Base-by-base conservation (phyloP, 2,888 invertebrate species). In the Gymnocheta viridis region DNA sequence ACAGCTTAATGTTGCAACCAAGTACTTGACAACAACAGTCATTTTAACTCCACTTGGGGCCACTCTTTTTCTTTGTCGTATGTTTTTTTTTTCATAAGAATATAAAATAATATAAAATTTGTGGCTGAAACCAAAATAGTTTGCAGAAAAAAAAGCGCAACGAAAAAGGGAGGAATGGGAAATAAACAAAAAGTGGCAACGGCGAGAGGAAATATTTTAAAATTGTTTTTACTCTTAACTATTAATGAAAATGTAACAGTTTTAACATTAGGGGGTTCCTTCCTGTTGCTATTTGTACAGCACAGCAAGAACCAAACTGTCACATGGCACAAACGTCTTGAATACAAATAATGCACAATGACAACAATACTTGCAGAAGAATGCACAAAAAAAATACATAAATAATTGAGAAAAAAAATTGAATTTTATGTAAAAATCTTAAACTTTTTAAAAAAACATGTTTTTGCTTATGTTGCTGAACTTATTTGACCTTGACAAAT, bases 251-350 rank as follows among this genome's bases (percentile, higher is more conserved):
- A 47, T 49, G 62, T 80, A 73, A 82, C 69, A 56, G 77, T 84
- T 73, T 64, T 49, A 64, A 62, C 81, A 77, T 72, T 77, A 72
- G 84, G 77, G 72, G 81, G 77, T 69, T 73, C 56, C 69, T 69
- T 84, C 84, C 84, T 84, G 77, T 81, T 84, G 84, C 54, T 78
- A 67, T 78, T 77, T 73, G 72, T 56, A 7, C 22, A n/a, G n/a
- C 62, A 41, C 62, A 70, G 54, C 35, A 14, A 72, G 35, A 64
- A 38, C 14, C 56, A 79, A 47, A 24, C 35, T 79, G 64, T 79
- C 64, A 56, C 51, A 64, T 17, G 38, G 19, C 44, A 54, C 0
- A 5, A 32, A 62, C 62, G 44, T 44, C 64, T 54, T 54, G 14
- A 51, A 69, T 44, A 14, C 9, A n/a, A 27, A 60, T n/a, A n/a